Percentiles rank a stretch among this genome's conserved stretches.
phyloP scores from a whole-genome alignment of 2,113 vertebrate genomes.

The Cygnus buccinator region DNA sequence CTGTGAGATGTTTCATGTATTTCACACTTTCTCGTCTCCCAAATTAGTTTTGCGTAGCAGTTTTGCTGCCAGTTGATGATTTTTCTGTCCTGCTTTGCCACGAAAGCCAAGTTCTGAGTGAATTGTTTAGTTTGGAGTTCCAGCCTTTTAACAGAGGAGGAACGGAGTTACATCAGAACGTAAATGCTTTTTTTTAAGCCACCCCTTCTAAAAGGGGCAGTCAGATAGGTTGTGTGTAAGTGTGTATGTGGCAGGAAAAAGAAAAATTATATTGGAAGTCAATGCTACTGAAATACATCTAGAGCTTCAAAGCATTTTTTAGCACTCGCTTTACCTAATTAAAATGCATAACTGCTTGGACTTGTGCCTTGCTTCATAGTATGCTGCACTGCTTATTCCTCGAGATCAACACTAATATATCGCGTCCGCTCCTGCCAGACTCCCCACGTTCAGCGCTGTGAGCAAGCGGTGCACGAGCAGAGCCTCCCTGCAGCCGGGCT shows the following conservation, averaged over 20 bases:
- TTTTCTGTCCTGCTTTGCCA: slow-evolving; percentile 12
- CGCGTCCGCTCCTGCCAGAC: neutral
- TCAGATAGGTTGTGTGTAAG: neutral
- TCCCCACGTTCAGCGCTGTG: neutral
- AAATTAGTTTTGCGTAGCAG: slow-evolving; percentile 44
- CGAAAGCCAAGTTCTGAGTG: slow-evolving; percentile 28
- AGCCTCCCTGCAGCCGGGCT: neutral
- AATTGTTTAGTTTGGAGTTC: neutral
- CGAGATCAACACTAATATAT: neutral
- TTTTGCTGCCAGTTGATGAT: slow-evolving; percentile 29
- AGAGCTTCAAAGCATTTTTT: neutral
- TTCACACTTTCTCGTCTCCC: slow-evolving; percentile 35
- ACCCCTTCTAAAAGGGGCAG: neutral
- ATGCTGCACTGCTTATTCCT: neutral
- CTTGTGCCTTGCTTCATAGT: neutral
- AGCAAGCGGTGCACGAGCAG: neutral
- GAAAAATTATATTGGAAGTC: neutral
- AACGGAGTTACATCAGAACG: neutral
- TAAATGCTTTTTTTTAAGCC: neutral
- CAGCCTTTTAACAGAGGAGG: neutral
- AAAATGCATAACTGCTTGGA: neutral
- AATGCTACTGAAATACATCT: neutral
- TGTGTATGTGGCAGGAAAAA: neutral
- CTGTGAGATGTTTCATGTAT: slow-evolving; percentile 15
- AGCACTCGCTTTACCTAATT: neutral